A percentile compares a stretch with the other conserved stretches of the same genome.
phyloP scores from a whole-genome alignment of 2,113 vertebrate genomes.

The Struthidea cinerea region DNA sequence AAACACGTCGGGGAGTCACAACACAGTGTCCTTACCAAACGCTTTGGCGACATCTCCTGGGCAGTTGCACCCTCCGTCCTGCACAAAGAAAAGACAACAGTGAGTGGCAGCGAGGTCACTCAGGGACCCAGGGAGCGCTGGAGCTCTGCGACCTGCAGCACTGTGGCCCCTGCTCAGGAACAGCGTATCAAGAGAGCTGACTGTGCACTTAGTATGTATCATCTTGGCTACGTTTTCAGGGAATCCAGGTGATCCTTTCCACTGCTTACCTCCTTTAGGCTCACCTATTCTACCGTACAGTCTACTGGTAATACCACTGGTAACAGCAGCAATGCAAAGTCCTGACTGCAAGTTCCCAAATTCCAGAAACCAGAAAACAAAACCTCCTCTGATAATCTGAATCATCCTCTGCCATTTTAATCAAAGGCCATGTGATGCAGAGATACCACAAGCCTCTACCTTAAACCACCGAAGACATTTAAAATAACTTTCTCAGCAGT shows the following conservation, averaged over 20 bases:
- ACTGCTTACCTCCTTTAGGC: not conserved
- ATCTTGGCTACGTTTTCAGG: not conserved
- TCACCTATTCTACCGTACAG: not conserved
- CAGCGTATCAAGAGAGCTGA: not conserved
- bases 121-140: not conserved
- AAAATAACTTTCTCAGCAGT: slow-evolving; percentile 25
- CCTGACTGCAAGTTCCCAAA: not conserved
- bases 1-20: fast-evolving
- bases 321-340: not conserved
- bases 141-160: not conserved
- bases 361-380: not conserved
- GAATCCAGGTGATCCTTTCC: not conserved
- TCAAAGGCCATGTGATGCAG: not conserved
- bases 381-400: not conserved
- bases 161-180: not conserved
- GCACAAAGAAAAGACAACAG: not conserved
- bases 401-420: not conserved
- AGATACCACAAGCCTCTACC: not conserved
- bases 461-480: not conserved
- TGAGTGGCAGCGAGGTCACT: not conserved
- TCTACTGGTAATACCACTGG: not conserved
- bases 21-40: slow-evolving; percentile 80
- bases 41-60: slow-evolving; percentile 98
- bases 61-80: slow-evolving; percentile 97
- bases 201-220: not conserved